Evolutionary conservation across 2,797 vertebrate genomes (phyloP), one percentile per base, ranked within the genome.

Genomic region (Aplochiton taeniatus): DNA sequence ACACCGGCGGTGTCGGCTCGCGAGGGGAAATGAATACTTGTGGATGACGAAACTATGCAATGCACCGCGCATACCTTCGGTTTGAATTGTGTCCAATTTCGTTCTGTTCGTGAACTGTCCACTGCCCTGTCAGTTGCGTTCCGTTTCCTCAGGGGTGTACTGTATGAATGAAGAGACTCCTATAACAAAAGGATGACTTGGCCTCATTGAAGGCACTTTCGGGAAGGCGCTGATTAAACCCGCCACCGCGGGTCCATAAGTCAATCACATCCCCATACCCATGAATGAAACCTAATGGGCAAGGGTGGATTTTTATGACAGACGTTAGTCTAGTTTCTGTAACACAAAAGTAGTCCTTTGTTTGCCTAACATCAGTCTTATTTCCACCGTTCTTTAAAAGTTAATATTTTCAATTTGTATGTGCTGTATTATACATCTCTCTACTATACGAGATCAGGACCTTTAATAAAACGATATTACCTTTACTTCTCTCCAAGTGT

Each of bases 31-130:
- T 8, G 65, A 73, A 65, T 66, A 78, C 42, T 43, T 11, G 14
- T 47, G 65, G 63, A 63, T 63, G 45, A 68, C 77, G 61, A 62
- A 83, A 76, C 89, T 88, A 89, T 89, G 89, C 89, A 90, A 89
- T 69, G 56, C 78, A 69, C 65, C 45, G 66, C 69, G 75, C 72
- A 18, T 52, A 61, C 77, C 2, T 11, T 53, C 11, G 42, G 10
- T 50, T n/a, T 42, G 4, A 4, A 31, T n/a, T 61, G 11, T 14
- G 0, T 9, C 6, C 11, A n/a, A 8, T 8, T 6, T 9, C 16
- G 18, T 0, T 14, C 11, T 50, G 13, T 16, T 50, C 49, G 13
- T 16, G 13, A 31, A 31, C 6, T 2, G 31, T 31, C 31, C 6
- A 31, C 31, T 31, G 6, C 0, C n/a, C 47, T 49, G 9, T 49